Evolutionary conservation across 2,888 invertebrate genomes (phyloP), one percentile per base, ranked within the genome.

Genomic region (Papilio demoleus): DNA sequence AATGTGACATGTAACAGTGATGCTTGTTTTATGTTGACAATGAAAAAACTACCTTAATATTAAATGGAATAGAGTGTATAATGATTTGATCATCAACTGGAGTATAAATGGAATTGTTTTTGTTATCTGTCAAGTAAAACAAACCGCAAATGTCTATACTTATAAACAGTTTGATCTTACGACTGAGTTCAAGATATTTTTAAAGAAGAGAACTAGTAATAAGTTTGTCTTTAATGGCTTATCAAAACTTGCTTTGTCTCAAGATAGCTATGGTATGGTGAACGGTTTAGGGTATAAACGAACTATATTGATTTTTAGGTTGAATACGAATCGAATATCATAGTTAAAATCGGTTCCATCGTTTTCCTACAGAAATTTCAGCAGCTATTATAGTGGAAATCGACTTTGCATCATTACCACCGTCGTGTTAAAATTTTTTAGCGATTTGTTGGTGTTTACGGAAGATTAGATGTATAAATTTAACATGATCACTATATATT

Each of bases 1-100:
- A 65, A 73, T 71, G 60, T 65, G 45, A 60, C 50, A 45, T 9
- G 31, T 60, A 45, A 24, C 65, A 66, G 63, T 59, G 45, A 61
- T 31, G 19, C 24, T 31, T 27, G 22, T 40, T 65, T 65, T 65
- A 65, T 65, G 62, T 68, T 12, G 36, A 22, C 22, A 12, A 38
- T 3, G 36, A n/a, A 36, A 53, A 64, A 34, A 53, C 31, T 11
- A 38, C 17, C 36, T 38, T 50, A 22, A 50, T 27, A 8, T 9
- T 8, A 4, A 6, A n/a, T 24, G 6, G 2, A 38, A 59, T 59
- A 34, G 8, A 38, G 59, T 59, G 3, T 22, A 38, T 59, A n/a
- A 38, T 59, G 6, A 22, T 12, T 40, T 40, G 12, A n/a, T 53
- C 1, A 27, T 14, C 2, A 27, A n/a, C 1, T 27, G 11, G 4